phyloP scores from a whole-genome alignment of 2,888 invertebrate species.

The Brachylomia viminalis region DNA sequence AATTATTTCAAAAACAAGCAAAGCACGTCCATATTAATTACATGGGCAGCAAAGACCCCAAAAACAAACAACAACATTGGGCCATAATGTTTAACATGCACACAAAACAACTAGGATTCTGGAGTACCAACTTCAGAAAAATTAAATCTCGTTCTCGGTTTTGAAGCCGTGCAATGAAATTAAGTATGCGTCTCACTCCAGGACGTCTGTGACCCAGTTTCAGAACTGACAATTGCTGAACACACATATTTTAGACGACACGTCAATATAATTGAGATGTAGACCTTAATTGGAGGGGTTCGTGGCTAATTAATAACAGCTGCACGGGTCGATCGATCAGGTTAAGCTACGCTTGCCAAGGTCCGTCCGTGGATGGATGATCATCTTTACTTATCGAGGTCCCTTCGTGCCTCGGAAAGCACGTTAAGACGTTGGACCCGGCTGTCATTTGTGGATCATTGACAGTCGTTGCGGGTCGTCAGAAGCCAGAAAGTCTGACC shows the following conservation, averaged over 20 bases:
- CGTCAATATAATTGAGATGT: constrained; percentile 43
- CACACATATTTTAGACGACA: constrained; percentile 71
- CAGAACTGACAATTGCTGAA: constrained; percentile 70
- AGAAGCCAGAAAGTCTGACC: background rate
- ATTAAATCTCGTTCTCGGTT: constrained; percentile 55
- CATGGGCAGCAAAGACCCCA: constrained; percentile 17
- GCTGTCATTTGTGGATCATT: background rate
- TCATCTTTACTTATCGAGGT: background rate
- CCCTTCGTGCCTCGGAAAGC: background rate
- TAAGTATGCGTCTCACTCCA: constrained; percentile 70
- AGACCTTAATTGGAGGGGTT: constrained; percentile 31
- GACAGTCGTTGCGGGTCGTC: background rate
- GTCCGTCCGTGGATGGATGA: background rate
- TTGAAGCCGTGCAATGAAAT: constrained; percentile 69
- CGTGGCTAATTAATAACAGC: background rate
- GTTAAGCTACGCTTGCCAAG: background rate
- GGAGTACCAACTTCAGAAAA: constrained; percentile 56
- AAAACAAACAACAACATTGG: constrained; percentile 36
- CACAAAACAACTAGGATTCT: constrained; percentile 42
- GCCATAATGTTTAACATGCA: constrained; percentile 19
- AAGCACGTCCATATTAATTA: constrained; percentile 42
- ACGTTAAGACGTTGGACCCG: background rate
- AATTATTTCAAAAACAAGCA: constrained; percentile 48
- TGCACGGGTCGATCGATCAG: background rate
- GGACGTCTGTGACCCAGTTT: constrained; percentile 70